phyloP scores from a whole-genome alignment of 2,888 invertebrate genomes.

The Caenorhabditis imperialis region DNA sequence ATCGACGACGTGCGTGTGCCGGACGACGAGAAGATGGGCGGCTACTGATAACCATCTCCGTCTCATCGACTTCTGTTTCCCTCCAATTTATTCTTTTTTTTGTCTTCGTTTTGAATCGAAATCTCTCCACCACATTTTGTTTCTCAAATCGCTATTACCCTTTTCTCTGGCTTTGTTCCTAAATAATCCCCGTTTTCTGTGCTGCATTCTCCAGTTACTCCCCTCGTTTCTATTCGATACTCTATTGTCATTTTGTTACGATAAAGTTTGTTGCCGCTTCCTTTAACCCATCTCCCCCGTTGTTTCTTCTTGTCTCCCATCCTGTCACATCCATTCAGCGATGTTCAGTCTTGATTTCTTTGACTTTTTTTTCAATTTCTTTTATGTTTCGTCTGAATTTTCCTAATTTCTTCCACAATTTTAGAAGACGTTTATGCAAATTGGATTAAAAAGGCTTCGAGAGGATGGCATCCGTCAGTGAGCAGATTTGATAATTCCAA shows the following conservation, averaged over 20 bases:
- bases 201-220: slow-evolving; percentile 14
- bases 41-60: slow-evolving; percentile 51
- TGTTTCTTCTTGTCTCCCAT: slow-evolving; percentile 1
- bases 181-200: no score
- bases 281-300: neutral
- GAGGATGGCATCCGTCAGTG: slow-evolving; percentile 22
- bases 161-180: slow-evolving; percentile 2
- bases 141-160: slow-evolving; percentile 36
- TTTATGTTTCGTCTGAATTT: slow-evolving; percentile 1
- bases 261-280: slow-evolving; percentile 53
- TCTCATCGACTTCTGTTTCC: slow-evolving; percentile 5
- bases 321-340: slow-evolving; percentile 50
- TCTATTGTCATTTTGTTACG: slow-evolving; percentile 51
- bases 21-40: slow-evolving; percentile 77
- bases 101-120: slow-evolving; percentile 14
- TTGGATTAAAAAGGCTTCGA: slow-evolving; percentile 14
- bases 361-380: slow-evolving; percentile 16
- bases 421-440: slow-evolving; percentile 5
- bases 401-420: slow-evolving; percentile 17
- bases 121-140: slow-evolving; percentile 13
- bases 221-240: slow-evolving; percentile 34
- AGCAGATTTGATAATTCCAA: slow-evolving; percentile 27
- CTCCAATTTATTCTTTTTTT: slow-evolving; percentile 8
- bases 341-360: slow-evolving; percentile 47
- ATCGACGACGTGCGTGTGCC: slow-evolving; percentile 93